phyloP scores from a whole-genome alignment of 1,140 invertebrate species.

The Trissolcus basalis region DNA sequence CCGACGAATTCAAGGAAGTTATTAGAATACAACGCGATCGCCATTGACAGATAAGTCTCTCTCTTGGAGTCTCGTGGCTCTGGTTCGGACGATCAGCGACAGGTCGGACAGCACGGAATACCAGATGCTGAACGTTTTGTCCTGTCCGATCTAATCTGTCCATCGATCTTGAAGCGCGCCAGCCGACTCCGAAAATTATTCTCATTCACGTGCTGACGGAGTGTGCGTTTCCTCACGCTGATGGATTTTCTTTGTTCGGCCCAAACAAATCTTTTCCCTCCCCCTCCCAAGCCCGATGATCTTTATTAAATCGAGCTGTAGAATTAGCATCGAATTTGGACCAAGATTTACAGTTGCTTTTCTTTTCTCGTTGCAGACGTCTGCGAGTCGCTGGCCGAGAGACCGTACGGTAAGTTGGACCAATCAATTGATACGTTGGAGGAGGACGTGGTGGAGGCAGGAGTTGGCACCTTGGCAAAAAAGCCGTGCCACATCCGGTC shows the following conservation, averaged over 20 bases:
- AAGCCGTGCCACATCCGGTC: slow-evolving; percentile 67
- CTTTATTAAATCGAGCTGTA: too few species aligned
- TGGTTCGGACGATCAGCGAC: slow-evolving; percentile 29
- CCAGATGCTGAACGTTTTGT: slow-evolving; percentile 66
- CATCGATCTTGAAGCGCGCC: slow-evolving; percentile 56
- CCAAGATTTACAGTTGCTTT: slow-evolving; percentile 11
- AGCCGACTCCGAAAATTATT: slow-evolving; percentile 40
- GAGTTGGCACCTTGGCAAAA: slow-evolving; percentile 54
- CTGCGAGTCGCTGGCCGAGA: slow-evolving; percentile 67
- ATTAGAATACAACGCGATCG: slow-evolving; percentile 70
- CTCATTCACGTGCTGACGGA: slow-evolving; percentile 19
- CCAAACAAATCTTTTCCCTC: too few species aligned
- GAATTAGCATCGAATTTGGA: too few species aligned
- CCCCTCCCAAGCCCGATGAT: too few species aligned
- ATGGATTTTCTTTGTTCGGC: slow-evolving; percentile 30
- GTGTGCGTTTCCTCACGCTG: slow-evolving; percentile 36
- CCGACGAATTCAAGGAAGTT: slow-evolving; percentile 66
- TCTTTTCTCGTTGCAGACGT: slow-evolving; percentile 68
- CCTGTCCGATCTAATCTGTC: slow-evolving; percentile 61
- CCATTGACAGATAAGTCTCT: slow-evolving; percentile 58
- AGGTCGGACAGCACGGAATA: slow-evolving; percentile 60
- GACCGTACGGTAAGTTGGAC: slow-evolving; percentile 69
- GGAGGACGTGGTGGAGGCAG: neutral
- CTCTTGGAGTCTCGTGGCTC: slow-evolving; percentile 26
- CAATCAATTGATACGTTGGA: slow-evolving; percentile 23